Evolutionary conservation across 1,140 invertebrate species (phyloP).

Genomic region (Sycobia sp.): DNA sequence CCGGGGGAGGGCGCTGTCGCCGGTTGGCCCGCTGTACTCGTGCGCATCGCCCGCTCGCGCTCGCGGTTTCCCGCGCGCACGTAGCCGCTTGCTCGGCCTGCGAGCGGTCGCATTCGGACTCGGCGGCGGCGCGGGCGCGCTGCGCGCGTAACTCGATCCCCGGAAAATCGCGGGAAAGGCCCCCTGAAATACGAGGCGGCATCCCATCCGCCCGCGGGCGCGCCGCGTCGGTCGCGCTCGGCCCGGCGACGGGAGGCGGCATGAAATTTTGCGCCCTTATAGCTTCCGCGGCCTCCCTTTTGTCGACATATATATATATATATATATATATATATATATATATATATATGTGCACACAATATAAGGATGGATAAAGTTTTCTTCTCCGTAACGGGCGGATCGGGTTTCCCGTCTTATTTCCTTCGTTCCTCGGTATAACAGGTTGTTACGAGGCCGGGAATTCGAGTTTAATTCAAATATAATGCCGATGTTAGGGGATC

Average conservation of each 20-base stretch:
- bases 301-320: too few species aligned
- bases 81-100: too few species aligned
- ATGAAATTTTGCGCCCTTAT: neutral
- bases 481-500: neutral
- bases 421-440: neutral
- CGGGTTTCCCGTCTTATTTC: neutral
- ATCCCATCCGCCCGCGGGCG: neutral
- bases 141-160: conserved; percentile 29
- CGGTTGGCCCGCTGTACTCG: neutral
- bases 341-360: too few species aligned
- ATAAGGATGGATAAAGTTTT: conserved; percentile 13
- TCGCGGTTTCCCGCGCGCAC: too few species aligned
- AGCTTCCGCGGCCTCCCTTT: too few species aligned
- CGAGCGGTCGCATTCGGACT: conserved; percentile 20
- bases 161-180: conserved; percentile 32
- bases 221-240: neutral
- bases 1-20: neutral
- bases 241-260: too few species aligned
- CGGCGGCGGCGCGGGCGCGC: neutral
- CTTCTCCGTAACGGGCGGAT: conserved; percentile 8
- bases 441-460: conserved; percentile 7
- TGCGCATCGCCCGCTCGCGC: too few species aligned
- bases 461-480: conserved; percentile 6
- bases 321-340: too few species aligned
- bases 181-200: conserved; percentile 23